These are phyloP conservation scores for Neogobius melanostomus DNA, from an alignment of 2,113 vertebrate genomes.

Conservation along the genomic window DNA sequence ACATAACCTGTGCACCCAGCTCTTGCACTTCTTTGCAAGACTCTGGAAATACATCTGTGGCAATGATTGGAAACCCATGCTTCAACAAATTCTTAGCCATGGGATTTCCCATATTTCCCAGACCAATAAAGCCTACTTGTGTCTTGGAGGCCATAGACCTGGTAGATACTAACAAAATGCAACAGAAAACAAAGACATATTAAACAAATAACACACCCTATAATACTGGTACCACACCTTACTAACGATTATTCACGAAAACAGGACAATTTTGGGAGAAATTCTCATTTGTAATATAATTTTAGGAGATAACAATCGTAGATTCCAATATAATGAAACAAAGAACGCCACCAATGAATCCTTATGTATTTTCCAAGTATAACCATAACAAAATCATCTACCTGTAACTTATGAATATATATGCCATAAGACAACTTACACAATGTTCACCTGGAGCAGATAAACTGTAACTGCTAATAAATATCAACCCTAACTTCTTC, in stretches of 20 bases:
- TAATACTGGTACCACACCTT: neutral
- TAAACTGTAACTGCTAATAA: neutral
- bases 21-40: conserved; percentile 94
- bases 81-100: conserved; percentile 98
- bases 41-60: conserved; percentile 94
- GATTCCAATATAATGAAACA: neutral
- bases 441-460: neutral
- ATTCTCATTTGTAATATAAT: neutral
- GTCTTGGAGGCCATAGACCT: conserved; percentile 98
- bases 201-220: neutral
- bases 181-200: neutral
- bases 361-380: neutral
- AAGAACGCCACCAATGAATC: neutral
- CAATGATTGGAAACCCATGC: conserved; percentile 92
- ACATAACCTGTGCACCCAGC: conserved; percentile 88
- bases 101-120: conserved; percentile 98
- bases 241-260: neutral
- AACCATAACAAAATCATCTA: too few relatives aligned
- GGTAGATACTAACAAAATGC: conserved; percentile 77
- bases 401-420: too few relatives aligned
- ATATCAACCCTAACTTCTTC: conserved; percentile 29
- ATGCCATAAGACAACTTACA: neutral
- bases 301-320: neutral
- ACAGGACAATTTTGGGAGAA: neutral
- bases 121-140: conserved; percentile 92